A percentile compares a stretch with the other conserved stretches of the same genome.
Evolutionary conservation across 2,113 vertebrate species (phyloP).

Genomic region (Antennarius striatus): DNA sequence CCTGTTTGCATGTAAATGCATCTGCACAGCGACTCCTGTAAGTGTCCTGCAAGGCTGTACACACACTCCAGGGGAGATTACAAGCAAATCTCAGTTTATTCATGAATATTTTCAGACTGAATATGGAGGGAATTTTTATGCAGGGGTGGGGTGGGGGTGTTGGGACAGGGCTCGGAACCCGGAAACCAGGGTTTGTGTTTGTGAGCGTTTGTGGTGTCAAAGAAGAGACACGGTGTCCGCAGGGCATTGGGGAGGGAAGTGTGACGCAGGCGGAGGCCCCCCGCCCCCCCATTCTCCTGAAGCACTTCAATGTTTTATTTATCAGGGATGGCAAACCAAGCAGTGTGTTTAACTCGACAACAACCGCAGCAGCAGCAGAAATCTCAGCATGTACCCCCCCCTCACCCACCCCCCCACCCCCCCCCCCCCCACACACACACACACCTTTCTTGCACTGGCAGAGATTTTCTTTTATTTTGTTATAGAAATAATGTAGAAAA

Average conservation of each 20-base stretch:
- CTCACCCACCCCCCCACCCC: too few species aligned
- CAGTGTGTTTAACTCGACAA: constrained; percentile 71
- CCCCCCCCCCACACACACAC: too few species aligned
- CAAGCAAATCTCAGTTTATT: constrained; percentile 17
- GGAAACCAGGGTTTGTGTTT: constrained; percentile 16
- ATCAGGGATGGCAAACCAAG: constrained; percentile 64
- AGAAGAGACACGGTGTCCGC: constrained; percentile 45
- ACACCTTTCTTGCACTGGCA: neutral
- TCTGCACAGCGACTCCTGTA: neutral
- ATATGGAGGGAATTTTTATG: constrained; percentile 2
- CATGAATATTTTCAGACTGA: constrained; percentile 29
- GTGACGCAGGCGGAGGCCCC: constrained; percentile 37
- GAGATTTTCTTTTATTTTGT: constrained; percentile 45
- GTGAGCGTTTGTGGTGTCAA: constrained; percentile 34
- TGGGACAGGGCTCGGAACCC: constrained; percentile 15
- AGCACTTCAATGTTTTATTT: constrained; percentile 76
- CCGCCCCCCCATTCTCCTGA: constrained; percentile 40
- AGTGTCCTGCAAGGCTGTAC: neutral
- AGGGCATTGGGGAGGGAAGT: constrained; percentile 44
- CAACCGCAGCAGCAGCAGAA: constrained; percentile 61
- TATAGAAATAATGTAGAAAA: constrained; percentile 55
- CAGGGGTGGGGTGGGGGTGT: neutral
- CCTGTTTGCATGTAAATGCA: constrained; percentile 24
- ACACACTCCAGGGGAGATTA: constrained; percentile 26
- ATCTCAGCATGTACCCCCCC: constrained; percentile 29